Conservation (phyloP, 1,140 invertebrate genomes). For the Octopus sinensis region DNA sequence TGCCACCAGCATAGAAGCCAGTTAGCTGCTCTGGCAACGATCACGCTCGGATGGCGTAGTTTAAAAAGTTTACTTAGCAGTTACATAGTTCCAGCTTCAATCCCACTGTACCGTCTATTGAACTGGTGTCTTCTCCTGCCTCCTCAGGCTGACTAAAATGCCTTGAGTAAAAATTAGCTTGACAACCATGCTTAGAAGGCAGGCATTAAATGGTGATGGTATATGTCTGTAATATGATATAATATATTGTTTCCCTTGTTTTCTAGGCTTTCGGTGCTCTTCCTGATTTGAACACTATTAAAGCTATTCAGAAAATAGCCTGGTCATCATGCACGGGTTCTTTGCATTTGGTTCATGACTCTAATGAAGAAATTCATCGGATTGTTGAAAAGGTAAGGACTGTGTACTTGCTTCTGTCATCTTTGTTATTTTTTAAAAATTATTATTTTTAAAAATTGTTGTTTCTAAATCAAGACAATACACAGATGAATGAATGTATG, state of each 20-base stretch:
- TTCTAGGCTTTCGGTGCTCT: conserved; percentile 45
- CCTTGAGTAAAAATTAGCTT: no score
- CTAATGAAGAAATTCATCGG: conserved; percentile 67
- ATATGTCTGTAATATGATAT: no score
- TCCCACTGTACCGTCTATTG: no score
- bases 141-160: no score
- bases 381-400: conserved; percentile 50
- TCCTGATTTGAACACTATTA: conserved; percentile 51
- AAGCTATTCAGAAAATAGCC: conserved; percentile 65
- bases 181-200: no score
- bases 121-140: no score
- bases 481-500: background rate
- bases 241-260: background rate
- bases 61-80: no score
- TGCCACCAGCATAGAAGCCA: no score
- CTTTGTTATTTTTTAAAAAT: background rate
- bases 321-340: conserved; percentile 75
- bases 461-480: conserved; percentile 4
- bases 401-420: background rate
- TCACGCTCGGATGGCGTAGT: no score
- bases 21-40: no score
- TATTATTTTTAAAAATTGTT: background rate
- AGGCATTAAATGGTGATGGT: no score
- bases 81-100: no score
- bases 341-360: conserved; percentile 67